Evolutionary conservation across 2,888 invertebrate species (phyloP), one percentile per base, ranked within the genome.

Genomic region (Glyphotaelius pellucidus): DNA sequence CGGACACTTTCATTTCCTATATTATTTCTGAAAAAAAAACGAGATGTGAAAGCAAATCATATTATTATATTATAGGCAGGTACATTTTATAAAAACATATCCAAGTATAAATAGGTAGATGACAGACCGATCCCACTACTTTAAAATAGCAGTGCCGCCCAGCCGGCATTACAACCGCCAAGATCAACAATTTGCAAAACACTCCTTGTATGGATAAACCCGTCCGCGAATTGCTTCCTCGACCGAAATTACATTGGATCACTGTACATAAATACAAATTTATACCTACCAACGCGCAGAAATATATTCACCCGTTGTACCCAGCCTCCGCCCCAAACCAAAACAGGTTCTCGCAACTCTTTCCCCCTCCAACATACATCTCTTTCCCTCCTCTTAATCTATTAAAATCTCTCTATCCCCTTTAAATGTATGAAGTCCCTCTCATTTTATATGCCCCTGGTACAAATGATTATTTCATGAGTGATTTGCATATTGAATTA

Each of bases 291-390:
- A 80, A 85, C 15, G 30, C 38, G 12, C 25, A 89, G 89, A 92
- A 91, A 91, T 83, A 90, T 31, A 67, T 91, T 91, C 35, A 90
- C 85, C 90, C 67, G 90, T 52, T 92, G 93, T 92, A 92, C 93
- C 35, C 92, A 92, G 92, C 92, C 87, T 87, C 92, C 90, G 92
- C 79, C 89, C 90, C 86, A 88, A 85, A 84, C 47, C 30, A 12
- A 85, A 93, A 91, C 92, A 91, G 92, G 92, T 93, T 93, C 88
- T 67, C 87, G 31, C 91, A 31, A 92, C 92, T 91, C 92, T 80
- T 86, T 92, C 91, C 83, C 86, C 84, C 90, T 32, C 47, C 35
- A 32, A 84, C 42, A 15, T 47, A 91, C 52, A 19, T 35, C 88
- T 89, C 89, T 84, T 67, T 83, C 83, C 35, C 81, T 81, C 89